A percentile compares a stretch with the other conserved stretches of the same genome.
These are phyloP conservation scores for Calosoma granatense DNA, from an alignment of 1,140 invertebrate species.

Conservation along the genomic window DNA sequence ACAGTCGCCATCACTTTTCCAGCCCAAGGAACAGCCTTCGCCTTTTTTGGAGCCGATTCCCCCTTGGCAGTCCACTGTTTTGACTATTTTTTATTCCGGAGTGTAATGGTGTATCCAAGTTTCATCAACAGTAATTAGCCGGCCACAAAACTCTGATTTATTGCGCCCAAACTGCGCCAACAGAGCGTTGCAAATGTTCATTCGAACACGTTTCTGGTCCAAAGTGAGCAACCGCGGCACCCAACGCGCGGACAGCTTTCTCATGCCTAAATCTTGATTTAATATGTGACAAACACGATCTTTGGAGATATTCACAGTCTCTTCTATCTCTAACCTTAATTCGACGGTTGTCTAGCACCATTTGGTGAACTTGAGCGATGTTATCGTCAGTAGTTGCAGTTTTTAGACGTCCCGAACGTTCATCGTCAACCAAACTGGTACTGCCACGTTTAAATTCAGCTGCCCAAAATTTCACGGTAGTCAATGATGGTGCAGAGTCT, in stretches of 20 bases:
- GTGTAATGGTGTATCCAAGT: constrained; percentile 34
- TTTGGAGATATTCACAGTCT: too few relatives aligned
- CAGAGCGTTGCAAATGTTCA: constrained; percentile 22
- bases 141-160: constrained; percentile 23
- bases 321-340: constrained; percentile 14
- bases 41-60: constrained; percentile 26
- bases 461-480: constrained; percentile 26
- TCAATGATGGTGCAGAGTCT: constrained; percentile 25
- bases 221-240: constrained; percentile 28
- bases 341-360: constrained; percentile 22
- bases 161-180: constrained; percentile 30
- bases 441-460: constrained; percentile 29
- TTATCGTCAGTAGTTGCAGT: constrained; percentile 25
- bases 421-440: constrained; percentile 21
- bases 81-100: constrained; percentile 30
- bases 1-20: constrained; percentile 38
- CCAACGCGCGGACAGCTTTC: constrained; percentile 21
- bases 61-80: constrained; percentile 26
- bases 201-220: constrained; percentile 25
- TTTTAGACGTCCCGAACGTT: constrained; percentile 20
- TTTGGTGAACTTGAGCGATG: constrained; percentile 25
- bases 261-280: constrained; percentile 17
- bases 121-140: constrained; percentile 31
- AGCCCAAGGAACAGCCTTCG: constrained; percentile 34
- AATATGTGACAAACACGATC: constrained; percentile 18